Base-by-base conservation (phyloP, 2,888 invertebrate genomes). In the Eustalomyia histrio region DNA sequence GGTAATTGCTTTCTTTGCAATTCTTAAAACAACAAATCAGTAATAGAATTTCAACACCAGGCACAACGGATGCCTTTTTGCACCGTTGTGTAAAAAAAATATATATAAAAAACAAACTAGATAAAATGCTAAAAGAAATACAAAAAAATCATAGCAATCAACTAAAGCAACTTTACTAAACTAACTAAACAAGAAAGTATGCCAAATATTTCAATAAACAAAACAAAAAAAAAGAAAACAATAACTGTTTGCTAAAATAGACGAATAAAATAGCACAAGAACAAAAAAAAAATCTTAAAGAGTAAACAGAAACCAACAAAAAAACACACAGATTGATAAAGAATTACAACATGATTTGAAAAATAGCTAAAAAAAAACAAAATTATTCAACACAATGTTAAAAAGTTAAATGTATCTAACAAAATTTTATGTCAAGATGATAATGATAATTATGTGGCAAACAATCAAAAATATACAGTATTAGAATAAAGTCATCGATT, bases 401-500 rank as follows among this genome's bases (percentile, higher is more conserved):
- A 47, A n/a, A 47, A 47, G n/a, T 14, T 47, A n/a, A 14, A 47
- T 47, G 14, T n/a, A n/a, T n/a, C n/a, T n/a, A 5, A n/a, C 14
- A n/a, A n/a, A 47, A 47, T 29, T 47, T n/a, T 47, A n/a, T 39
- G 10, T n/a, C n/a, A 47, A 14, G 43, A n/a, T 63, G 47, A 33
- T 52, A 35, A 12, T 29, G 52, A 35, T 65, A 55, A 55, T 52
- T n/a, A 21, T n/a, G 8, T 21, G 21, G 43, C 4, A 29, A 14
- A n/a, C 43, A 47, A 7, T 47, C 14, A n/a, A 47, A 4, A 39
- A 39, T 2, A 39, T 39, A 12, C 10, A 39, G 10, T 39, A 39
- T 10, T 12, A 35, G 17, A 53, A 52, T 10, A 47, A 55, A 43
- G 52, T 71, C 50, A 33, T 65, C 17, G 52, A 58, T 18, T 73